Conservation (phyloP, 2,113 vertebrate genomes). For the Mirza zaza region DNA sequence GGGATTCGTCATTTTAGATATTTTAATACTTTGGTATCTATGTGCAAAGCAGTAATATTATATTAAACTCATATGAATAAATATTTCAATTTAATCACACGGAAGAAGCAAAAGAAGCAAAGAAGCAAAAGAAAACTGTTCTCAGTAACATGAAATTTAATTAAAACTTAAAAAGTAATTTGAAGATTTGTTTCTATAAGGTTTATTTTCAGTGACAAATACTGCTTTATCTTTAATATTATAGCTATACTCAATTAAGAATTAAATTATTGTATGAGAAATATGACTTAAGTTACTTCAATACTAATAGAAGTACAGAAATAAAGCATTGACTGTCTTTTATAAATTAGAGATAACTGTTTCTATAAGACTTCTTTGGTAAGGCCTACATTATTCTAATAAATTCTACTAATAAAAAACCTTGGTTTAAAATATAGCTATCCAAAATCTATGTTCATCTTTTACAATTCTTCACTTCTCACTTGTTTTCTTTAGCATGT, state of each 20-base stretch:
- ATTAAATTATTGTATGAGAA: neutral
- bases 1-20: neutral
- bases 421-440: neutral
- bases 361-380: neutral
- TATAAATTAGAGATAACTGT: neutral
- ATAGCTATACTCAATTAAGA: neutral
- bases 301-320: neutral
- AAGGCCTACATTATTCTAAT: neutral
- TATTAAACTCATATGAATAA: neutral
- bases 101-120: neutral
- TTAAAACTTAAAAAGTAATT: slow-evolving; percentile 16
- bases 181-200: neutral
- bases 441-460: neutral
- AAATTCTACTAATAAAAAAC: neutral
- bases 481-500: neutral
- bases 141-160: neutral
- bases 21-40: neutral
- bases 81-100: neutral
- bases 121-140: neutral
- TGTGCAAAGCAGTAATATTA: neutral
- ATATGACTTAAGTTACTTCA: neutral
- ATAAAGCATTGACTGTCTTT: neutral
- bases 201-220: slow-evolving; percentile 15
- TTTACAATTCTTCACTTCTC: neutral
- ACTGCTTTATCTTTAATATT: neutral